These are phyloP conservation scores for Bacillus rossius DNA, from an alignment of 1,140 invertebrate genomes.

Conservation along the genomic window DNA sequence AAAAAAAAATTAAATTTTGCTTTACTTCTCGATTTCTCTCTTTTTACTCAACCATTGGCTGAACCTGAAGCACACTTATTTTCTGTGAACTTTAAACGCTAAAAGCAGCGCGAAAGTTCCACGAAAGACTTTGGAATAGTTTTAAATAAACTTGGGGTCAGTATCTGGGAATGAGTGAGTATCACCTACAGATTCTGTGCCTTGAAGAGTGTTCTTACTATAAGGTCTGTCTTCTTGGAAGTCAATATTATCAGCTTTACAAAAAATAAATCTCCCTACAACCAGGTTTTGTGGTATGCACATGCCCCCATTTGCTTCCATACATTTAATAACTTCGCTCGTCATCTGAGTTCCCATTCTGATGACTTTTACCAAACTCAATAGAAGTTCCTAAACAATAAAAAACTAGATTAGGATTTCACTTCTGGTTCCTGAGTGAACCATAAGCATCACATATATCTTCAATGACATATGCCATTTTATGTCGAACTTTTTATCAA, in stretches of 20 bases:
- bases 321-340: background rate
- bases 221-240: slow-evolving; percentile 33
- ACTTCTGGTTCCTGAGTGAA: slow-evolving; percentile 1
- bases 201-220: slow-evolving; percentile 17
- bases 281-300: too few relatives aligned
- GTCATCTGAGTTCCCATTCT: slow-evolving; percentile 1
- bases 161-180: background rate
- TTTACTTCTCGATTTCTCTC: too few relatives aligned
- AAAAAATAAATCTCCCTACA: slow-evolving; percentile 20
- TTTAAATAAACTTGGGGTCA: background rate
- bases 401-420: background rate
- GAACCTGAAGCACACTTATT: too few relatives aligned
- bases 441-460: background rate
- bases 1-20: too few relatives aligned
- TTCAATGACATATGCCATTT: slow-evolving; percentile 9
- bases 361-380: slow-evolving; percentile 8
- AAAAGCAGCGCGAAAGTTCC: background rate
- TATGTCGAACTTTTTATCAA: background rate
- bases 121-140: background rate
- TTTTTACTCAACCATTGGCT: too few relatives aligned
- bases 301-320: too few relatives aligned
- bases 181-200: background rate
- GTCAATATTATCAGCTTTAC: slow-evolving; percentile 37
- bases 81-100: too few relatives aligned
- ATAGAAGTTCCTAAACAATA: slow-evolving; percentile 10